Evolutionary conservation across 2,888 invertebrate species (phyloP), one percentile per base, ranked within the genome.

Genomic region (Limnephilus marmoratus): DNA sequence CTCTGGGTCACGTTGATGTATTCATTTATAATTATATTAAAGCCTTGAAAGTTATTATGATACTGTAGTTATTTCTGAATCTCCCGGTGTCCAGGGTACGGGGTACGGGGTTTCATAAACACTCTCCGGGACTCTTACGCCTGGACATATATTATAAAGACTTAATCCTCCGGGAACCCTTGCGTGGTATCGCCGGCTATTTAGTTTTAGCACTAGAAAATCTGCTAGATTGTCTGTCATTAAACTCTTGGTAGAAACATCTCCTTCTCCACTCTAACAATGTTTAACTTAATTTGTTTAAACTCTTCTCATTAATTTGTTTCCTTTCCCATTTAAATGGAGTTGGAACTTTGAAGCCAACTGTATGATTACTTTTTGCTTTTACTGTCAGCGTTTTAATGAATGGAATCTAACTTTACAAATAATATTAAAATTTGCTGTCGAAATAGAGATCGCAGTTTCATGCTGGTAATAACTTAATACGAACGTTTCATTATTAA

Each of bases 161-260:
- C 93, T 92, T 93, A 93, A 93, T 93, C 93, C 93, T 90, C 85
- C 34, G 93, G 93, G 92, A 90, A 81, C 91, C 90, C 92, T 90
- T 86, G 81, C 92, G 82, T 90, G 81, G 85, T 88, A 91, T 92
- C 86, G 93, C 93, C 88, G 90, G 91, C 92, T 93, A 93, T 93
- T 93, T 93, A 93, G 91, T 93, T 93, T 93, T 93, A 93, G 92
- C 92, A 92, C 93, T 89, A 82, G 85, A 91, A 85, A 91, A 85
- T 91, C 91, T 82, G 81, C 90, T 85, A 91, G 92, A 93, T 93
- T 92, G 91, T 92, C 93, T 90, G 91, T 93, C 93, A 93, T 93
- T 93, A 93, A 92, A 91, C 81, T 86, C 88, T 88, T 80, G 80
- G 91, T 87, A 80, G 86, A 81, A 81, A 88, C 81, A 86, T 82